phyloP scores from a whole-genome alignment of 1,140 invertebrate species.

The Lordiphosa clarofinis region DNA sequence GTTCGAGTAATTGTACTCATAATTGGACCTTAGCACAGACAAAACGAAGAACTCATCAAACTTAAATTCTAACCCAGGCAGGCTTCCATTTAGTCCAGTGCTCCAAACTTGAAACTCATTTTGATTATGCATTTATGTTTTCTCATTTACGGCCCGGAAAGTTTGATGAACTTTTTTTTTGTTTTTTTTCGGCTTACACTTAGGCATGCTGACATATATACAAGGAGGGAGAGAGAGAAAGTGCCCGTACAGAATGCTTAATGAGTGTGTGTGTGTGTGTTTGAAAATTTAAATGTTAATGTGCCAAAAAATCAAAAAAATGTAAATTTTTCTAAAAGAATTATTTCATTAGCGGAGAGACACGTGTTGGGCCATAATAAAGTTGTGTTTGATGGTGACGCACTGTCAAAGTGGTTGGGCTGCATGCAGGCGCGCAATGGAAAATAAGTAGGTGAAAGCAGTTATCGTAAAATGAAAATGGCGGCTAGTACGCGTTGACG shows the following conservation, averaged over 20 bases:
- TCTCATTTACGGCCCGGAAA: slow-evolving; percentile 22
- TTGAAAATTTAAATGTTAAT: slow-evolving; percentile 57
- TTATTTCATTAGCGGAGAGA: slow-evolving; percentile 14
- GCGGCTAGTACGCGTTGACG: slow-evolving; percentile 73
- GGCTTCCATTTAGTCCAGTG: not conserved
- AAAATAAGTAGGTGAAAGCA: slow-evolving; percentile 71
- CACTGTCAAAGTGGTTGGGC: slow-evolving; percentile 5
- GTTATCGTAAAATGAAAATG: slow-evolving; percentile 77
- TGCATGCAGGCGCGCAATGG: slow-evolving; percentile 43
- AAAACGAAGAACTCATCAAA: not conserved
- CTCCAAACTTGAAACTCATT: slow-evolving; percentile 31
- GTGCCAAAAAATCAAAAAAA: slow-evolving; percentile 21
- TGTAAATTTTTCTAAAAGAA: slow-evolving; percentile 17
- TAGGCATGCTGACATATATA: slow-evolving; percentile 30
- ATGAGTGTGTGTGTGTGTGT: slow-evolving; percentile 53
- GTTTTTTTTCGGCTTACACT: slow-evolving; percentile 32
- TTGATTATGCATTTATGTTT: slow-evolving; percentile 45
- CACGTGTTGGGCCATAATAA: slow-evolving; percentile 25
- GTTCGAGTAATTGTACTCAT: too few relatives aligned
- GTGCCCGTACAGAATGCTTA: slow-evolving; percentile 42
- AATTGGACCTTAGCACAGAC: too few relatives aligned
- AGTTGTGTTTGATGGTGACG: slow-evolving; percentile 21
- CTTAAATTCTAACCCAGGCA: not conserved
- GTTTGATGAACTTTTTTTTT: slow-evolving; percentile 40
- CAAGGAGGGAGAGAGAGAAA: slow-evolving; percentile 19